Evolutionary conservation across 2,113 vertebrate species (phyloP), one percentile per base, ranked within the genome.

Genomic region (Melanocharis versteri): DNA sequence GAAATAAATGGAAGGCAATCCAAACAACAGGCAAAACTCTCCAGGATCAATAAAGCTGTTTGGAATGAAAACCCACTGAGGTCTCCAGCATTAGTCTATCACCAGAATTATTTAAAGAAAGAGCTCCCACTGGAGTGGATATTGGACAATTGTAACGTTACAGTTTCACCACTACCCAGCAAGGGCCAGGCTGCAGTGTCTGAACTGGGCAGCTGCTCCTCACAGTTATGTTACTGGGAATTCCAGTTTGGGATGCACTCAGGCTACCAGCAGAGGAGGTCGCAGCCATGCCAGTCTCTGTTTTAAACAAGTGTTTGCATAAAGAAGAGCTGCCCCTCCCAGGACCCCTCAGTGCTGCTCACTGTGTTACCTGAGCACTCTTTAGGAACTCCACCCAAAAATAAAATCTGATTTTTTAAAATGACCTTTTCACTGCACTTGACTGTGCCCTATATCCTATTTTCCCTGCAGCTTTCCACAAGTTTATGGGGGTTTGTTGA

Each of bases 241-340:
- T n/a, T 80, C 42, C 83, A 56, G 44, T 50, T 60, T 58, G 47
- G 66, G 73, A 47, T 60, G 87, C 50, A n/a, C 45, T 69, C 14
- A n/a, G 31, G 60, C 20, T 53, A 4, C 7, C 3, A 53, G 69
- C 57, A 54, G 44, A 16, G 39, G 35, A 83, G 44, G 56, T 42
- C 4, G 7, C 2, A 77, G 51, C 44, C 44, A 23, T 53, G 47
- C 37, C 60, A 30, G 31, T 17, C n/a, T 8, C 0, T 15, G 0
- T 56, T 31, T 45, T 15, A 53, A 45, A 16, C 2, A 26, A n/a
- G 3, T 3, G 11, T 56, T 77, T 81, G 42, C 22, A 14, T 2
- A 7, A 33, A 9, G 76, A 80, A 35, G 33, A 86, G 65, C 7
- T 7, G 37, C 11, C 10, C 40, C n/a, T 28, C 7, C 13, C 70